Evolutionary conservation across 2,888 invertebrate genomes (phyloP).

Genomic region (Zhuqinia jingwanae): DNA sequence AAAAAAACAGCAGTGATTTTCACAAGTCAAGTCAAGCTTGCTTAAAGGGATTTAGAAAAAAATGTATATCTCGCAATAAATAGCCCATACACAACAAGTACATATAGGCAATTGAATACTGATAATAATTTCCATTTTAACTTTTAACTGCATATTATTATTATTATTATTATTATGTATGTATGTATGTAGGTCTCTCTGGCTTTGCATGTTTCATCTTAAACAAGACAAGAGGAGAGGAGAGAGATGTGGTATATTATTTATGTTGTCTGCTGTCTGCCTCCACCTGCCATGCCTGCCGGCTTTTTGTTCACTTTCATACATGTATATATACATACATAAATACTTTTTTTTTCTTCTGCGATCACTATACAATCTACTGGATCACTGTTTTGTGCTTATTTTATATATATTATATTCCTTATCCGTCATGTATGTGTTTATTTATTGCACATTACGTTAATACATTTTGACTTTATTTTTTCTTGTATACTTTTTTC

Average conservation of each 20-base stretch:
- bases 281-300: slow-evolving; percentile 16
- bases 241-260: slow-evolving; percentile 43
- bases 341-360: too few relatives aligned
- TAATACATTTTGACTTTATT: slow-evolving; percentile 33
- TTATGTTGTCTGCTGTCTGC: slow-evolving; percentile 40
- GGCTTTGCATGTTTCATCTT: neutral
- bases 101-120: slow-evolving; percentile 17
- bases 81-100: neutral
- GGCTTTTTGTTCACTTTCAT: neutral
- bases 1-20: slow-evolving; percentile 61
- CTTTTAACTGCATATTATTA: too few relatives aligned
- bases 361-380: neutral
- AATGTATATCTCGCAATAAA: too few relatives aligned
- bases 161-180: too few relatives aligned
- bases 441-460: slow-evolving; percentile 52
- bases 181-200: neutral
- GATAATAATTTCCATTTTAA: too few relatives aligned
- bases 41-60: neutral
- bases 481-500: slow-evolving; percentile 25
- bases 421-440: slow-evolving; percentile 45
- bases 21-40: slow-evolving; percentile 26
- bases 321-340: neutral
- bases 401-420: too few relatives aligned
- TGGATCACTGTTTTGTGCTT: slow-evolving; percentile 18
- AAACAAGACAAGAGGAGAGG: too few relatives aligned